These are phyloP conservation scores for Patiria miniata DNA, from an alignment of 35 echinoderm and acorn worm genomes.

Conservation along the genomic window DNA sequence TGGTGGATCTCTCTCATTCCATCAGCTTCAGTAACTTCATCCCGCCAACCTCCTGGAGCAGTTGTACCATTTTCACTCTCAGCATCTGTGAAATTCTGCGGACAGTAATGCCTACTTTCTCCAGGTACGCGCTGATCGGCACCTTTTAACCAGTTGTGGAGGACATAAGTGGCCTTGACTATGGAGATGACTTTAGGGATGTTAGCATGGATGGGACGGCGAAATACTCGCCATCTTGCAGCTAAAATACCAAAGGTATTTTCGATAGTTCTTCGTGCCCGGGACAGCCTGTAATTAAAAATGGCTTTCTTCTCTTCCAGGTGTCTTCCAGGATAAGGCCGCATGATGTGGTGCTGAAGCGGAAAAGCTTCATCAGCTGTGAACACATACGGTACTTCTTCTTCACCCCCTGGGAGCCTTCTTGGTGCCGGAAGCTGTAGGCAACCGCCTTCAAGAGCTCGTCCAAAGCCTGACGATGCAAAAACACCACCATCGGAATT, in stretches of 20 bases:
- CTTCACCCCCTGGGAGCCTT: not conserved
- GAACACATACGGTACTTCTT: conserved; percentile 36
- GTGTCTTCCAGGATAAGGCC: conserved; percentile 26
- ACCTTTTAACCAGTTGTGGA: conserved; percentile 33
- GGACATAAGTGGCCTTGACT: conserved; percentile 8
- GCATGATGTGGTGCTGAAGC: conserved; percentile 42
- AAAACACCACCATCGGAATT: conserved; percentile 59
- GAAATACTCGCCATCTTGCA: conserved; percentile 48
- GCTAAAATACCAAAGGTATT: conserved; percentile 74
- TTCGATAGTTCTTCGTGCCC: conserved; percentile 62
- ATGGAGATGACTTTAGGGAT: not conserved
- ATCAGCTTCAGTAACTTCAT: not conserved
- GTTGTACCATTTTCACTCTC: no score
- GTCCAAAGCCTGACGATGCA: not conserved
- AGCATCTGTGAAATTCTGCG: no score
- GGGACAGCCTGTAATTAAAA: conserved; percentile 69
- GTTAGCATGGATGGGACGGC: not conserved
- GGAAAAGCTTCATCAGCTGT: conserved; percentile 82
- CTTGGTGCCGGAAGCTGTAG: not conserved
- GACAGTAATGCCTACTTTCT: not conserved
- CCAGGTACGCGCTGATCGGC: not conserved
- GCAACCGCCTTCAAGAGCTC: not conserved
- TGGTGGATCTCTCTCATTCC: not conserved
- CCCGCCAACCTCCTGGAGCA: not conserved
- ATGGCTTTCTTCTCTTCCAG: conserved; percentile 6